A percentile compares a stretch with the other conserved stretches of the same genome.
Evolutionary conservation across 2,797 vertebrate genomes (phyloP).

Genomic region (Allobates femoralis): DNA sequence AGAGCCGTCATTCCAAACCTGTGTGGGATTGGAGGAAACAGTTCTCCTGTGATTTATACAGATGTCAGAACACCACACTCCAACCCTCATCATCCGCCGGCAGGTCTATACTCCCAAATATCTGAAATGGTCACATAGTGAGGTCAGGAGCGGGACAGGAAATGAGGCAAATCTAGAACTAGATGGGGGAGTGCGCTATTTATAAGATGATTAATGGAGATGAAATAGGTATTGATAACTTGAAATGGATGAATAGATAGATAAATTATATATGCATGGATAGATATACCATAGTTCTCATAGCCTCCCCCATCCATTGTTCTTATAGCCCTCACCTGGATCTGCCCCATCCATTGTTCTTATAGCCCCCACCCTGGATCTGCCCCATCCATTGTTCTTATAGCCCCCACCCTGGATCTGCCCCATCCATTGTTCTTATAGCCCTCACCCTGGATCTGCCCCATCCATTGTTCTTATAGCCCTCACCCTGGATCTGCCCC

Average conservation of each 20-base stretch:
- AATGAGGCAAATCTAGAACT: not conserved
- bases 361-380: too few relatives aligned
- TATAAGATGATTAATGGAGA: not conserved
- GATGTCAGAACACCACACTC: not conserved
- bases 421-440: too few relatives aligned
- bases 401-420: too few relatives aligned
- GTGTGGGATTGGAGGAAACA: conserved; percentile 14
- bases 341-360: too few relatives aligned
- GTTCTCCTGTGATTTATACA: not conserved
- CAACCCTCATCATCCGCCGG: not conserved
- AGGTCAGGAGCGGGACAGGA: not conserved
- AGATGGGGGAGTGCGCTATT: not conserved
- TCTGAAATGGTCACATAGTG: not conserved
- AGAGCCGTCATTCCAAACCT: not conserved
- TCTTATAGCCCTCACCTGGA: too few relatives aligned
- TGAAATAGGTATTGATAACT: not conserved
- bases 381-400: too few relatives aligned
- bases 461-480: too few relatives aligned
- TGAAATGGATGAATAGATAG: not conserved
- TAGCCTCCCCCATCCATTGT: too few relatives aligned
- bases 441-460: too few relatives aligned
- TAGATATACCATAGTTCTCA: not conserved
- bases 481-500: too few relatives aligned
- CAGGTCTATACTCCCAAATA: not conserved
- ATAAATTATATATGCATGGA: not conserved